Evolutionary conservation across 1,140 invertebrate species (phyloP).

Genomic region (Notospermus geniculatus): DNA sequence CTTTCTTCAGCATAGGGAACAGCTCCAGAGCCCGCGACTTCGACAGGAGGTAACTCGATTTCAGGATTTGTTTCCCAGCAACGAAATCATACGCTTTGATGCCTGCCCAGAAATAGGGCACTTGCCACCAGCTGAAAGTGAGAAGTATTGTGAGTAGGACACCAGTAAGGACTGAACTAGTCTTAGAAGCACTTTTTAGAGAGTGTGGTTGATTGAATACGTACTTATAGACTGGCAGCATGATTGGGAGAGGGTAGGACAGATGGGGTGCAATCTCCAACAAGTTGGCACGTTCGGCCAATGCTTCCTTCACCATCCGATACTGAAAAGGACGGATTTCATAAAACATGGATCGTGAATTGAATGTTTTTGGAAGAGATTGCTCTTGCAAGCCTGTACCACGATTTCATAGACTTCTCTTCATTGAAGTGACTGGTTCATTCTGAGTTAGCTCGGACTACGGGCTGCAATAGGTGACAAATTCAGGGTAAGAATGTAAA

Average conservation of each 20-base stretch:
- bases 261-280: slow-evolving; percentile 94
- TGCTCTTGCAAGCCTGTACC: too few species aligned
- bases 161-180: too few species aligned
- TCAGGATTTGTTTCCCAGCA: slow-evolving; percentile 90
- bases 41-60: slow-evolving; percentile 90
- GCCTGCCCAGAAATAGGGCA: slow-evolving; percentile 98
- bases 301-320: slow-evolving; percentile 71
- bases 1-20: slow-evolving; percentile 93
- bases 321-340: slow-evolving; percentile 42
- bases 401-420: too few species aligned
- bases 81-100: slow-evolving; percentile 99
- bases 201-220: too few species aligned
- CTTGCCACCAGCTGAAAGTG: slow-evolving; percentile 88
- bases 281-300: slow-evolving; percentile 92
- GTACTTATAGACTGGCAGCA: slow-evolving; percentile 96
- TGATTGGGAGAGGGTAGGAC: slow-evolving; percentile 93
- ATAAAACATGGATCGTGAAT: too few species aligned
- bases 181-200: too few species aligned
- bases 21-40: slow-evolving; percentile 92
- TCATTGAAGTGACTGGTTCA: too few species aligned
- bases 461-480: too few species aligned
- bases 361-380: too few species aligned
- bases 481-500: too few species aligned
- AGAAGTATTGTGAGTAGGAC: slow-evolving; percentile 18
- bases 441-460: too few species aligned